A percentile compares a stretch with the other conserved stretches of the same genome.
Conservation (phyloP, 1,140 invertebrate genomes). For the Drosophila nebulosa region DNA sequence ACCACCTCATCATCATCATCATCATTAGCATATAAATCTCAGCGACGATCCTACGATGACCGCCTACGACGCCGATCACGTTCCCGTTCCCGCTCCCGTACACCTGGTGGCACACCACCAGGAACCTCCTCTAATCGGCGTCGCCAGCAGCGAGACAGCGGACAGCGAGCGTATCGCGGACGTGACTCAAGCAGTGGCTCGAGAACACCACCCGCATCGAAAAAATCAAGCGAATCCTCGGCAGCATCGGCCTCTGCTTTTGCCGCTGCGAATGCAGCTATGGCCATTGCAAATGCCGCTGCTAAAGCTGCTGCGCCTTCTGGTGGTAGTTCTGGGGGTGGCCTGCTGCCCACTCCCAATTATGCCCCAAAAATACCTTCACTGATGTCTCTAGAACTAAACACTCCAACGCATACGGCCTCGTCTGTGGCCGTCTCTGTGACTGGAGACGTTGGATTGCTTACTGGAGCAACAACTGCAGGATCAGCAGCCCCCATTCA, state of each 20-base stretch:
- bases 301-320: background rate
- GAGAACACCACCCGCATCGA: conserved; percentile 36
- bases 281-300: background rate
- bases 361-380: conserved; percentile 66
- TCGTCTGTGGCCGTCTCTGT: background rate
- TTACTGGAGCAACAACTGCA: background rate
- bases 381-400: conserved; percentile 62
- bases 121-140: conserved; percentile 11
- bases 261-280: conserved; percentile 20
- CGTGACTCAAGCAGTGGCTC: conserved; percentile 59
- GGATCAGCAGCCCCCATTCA: conserved; percentile 36
- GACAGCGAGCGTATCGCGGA: conserved; percentile 47
- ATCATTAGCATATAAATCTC: conserved; percentile 11
- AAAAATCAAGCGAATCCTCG: conserved; percentile 7
- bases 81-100: conserved; percentile 58
- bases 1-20: conserved; percentile 5
- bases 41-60: conserved; percentile 49
- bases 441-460: background rate
- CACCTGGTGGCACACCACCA: conserved; percentile 39
- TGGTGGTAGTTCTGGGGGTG: conserved; percentile 19
- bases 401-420: conserved; percentile 16
- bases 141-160: conserved; percentile 3
- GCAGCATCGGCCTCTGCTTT: conserved; percentile 10
- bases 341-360: conserved; percentile 54
- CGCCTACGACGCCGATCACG: conserved; percentile 40